Evolutionary conservation across 2,888 invertebrate genomes (phyloP), one percentile per base, ranked within the genome.

Genomic region (Pemphredon lugubris): DNA sequence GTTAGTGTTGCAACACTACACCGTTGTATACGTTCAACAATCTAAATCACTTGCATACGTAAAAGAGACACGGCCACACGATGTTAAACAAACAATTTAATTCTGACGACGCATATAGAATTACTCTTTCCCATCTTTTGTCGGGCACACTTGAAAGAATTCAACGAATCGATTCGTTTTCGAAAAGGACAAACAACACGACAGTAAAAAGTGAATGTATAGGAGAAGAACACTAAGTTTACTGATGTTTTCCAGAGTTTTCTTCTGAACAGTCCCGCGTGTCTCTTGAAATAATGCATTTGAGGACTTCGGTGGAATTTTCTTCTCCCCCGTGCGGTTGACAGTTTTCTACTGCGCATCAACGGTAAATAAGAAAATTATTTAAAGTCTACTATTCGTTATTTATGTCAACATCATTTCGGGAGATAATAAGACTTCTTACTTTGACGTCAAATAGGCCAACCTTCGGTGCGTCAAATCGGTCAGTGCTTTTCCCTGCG

Each of bases 121-220:
- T 30, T 37, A 81, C 23, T 77, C 63, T 37, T 20, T 37, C 26
- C 51, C 47, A 16, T 64, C 53, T 9, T 66, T 39, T 3, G 32
- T 1, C 1, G 67, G 51, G 20, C 74, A 81, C 23, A 53, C 55
- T 39, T 70, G 68, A 14, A 82, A 81, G 47, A 82, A 47, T 54
- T 82, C 73, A 7, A 51, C 42, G 60, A 76, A 81, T 44, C 69
- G 67, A 30, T 72, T 69, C 23, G 58, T 79, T 51, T 80, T 81
- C 6, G 73, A 58, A 20, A 73, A 77, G 9, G 82, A 79, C 11
- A 83, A 61, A 37, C 77, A 82, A 44, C 81, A 83, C 26, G 79
- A 81, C 18, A 82, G 60, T 32, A 83, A 39, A 57, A 83, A 82
- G 47, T 82, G 83, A n/a, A 82, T 53, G 45, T 83, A 83, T 20